Evolutionary conservation across 2,888 invertebrate species (phyloP).

Genomic region (Drosophila mercatorum): DNA sequence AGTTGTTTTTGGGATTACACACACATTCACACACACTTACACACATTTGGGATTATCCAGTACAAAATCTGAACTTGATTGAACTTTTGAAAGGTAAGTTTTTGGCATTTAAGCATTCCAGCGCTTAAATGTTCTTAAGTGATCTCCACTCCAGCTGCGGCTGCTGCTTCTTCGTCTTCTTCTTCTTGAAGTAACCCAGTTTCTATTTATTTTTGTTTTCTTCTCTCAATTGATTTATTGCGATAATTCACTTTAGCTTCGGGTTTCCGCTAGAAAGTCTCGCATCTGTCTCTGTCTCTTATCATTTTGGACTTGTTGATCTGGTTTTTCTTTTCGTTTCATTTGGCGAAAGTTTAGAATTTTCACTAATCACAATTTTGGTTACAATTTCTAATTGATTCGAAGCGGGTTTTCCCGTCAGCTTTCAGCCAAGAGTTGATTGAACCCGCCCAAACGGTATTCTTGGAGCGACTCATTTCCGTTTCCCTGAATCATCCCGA

Average conservation of each 20-base stretch:
- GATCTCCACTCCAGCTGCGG: constrained; percentile 13
- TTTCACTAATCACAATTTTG: constrained; percentile 53
- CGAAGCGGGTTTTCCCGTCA: background rate
- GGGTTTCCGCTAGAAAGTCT: constrained; percentile 58
- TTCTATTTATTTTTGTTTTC: constrained; percentile 15
- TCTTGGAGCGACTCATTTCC: constrained; percentile 68
- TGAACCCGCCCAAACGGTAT: constrained; percentile 58
- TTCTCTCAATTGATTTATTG: constrained; percentile 51
- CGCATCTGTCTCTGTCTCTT: constrained; percentile 2
- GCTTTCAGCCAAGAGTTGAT: constrained; percentile 40
- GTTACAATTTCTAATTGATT: constrained; percentile 2
- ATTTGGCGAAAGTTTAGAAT: constrained; percentile 71
- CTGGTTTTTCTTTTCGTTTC: constrained; percentile 46
- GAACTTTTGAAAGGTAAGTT: constrained; percentile 62
- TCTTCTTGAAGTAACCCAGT: constrained; percentile 28
- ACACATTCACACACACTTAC: constrained; percentile 19
- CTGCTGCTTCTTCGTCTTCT: constrained; percentile 3
- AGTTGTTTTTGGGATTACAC: constrained; percentile 65
- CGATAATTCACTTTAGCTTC: constrained; percentile 45
- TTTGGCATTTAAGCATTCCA: constrained; percentile 20
- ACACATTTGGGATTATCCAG: constrained; percentile 50
- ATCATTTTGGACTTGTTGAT: constrained; percentile 19
- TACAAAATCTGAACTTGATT: constrained; percentile 21
- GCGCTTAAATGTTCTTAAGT: constrained; percentile 27
- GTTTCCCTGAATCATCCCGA: constrained; percentile 35